Conservation (phyloP, 1,140 invertebrate species). For the Zaprionus lachaisei region DNA sequence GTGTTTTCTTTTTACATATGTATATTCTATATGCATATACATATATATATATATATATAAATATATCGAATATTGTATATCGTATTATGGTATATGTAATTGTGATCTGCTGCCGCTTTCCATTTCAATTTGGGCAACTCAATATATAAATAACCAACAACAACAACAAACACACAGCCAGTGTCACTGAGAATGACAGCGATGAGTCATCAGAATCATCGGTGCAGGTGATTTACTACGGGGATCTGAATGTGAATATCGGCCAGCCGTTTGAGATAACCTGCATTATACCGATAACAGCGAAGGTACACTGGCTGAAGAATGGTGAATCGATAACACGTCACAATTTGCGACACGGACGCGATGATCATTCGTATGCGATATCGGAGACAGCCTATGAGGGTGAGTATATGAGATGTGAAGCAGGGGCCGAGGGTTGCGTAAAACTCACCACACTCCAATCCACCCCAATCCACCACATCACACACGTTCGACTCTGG, state of each 20-base stretch:
- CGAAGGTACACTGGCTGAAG: constrained; percentile 78
- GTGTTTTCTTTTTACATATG: constrained; percentile 9
- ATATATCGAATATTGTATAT: constrained; percentile 11
- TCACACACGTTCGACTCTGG: constrained; percentile 1
- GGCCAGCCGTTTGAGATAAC: constrained; percentile 79
- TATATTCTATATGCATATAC: constrained; percentile 8
- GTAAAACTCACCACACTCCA: constrained; percentile 19
- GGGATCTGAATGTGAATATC: constrained; percentile 73
- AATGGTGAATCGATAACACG: constrained; percentile 74
- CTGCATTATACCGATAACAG: constrained; percentile 78
- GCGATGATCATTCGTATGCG: constrained; percentile 76
- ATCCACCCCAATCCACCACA: background rate
- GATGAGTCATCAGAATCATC: constrained; percentile 47
- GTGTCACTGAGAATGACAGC: constrained; percentile 38
- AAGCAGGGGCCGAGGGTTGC: background rate
- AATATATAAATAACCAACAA: constrained; percentile 1
- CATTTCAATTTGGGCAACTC: constrained; percentile 7
- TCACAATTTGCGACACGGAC: constrained; percentile 80
- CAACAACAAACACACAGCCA: constrained; percentile 22
- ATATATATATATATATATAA: constrained; percentile 14
- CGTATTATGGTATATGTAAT: constrained; percentile 22
- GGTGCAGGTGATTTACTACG: constrained; percentile 65
- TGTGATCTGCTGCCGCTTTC: constrained; percentile 29
- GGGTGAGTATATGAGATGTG: constrained; percentile 61
- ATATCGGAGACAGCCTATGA: constrained; percentile 69